phyloP scores from a whole-genome alignment of 2,797 vertebrate species.

The Enteromius unitaeniatus region DNA sequence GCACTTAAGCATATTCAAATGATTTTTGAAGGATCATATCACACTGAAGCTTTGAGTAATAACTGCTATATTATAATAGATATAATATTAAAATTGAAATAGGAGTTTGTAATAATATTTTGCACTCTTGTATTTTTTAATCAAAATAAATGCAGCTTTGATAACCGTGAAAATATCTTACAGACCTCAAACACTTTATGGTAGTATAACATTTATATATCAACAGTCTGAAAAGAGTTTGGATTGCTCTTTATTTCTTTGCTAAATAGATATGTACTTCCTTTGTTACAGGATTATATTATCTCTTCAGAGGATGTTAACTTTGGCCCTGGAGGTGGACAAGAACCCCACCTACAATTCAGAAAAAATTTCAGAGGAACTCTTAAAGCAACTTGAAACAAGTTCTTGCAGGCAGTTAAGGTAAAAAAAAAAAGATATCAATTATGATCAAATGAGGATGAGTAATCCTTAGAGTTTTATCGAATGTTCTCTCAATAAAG shows the following conservation, averaged over 20 bases:
- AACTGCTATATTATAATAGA: no score
- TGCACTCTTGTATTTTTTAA: not conserved
- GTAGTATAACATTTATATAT: not conserved
- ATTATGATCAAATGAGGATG: no score
- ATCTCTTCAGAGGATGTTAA: conserved; percentile 90
- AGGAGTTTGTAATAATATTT: not conserved
- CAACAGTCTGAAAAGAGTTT: not conserved
- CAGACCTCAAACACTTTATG: not conserved
- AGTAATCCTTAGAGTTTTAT: not conserved
- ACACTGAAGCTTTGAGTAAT: no score
- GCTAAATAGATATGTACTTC: not conserved
- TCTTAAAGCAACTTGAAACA: conserved; percentile 82
- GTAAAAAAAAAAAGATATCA: conserved; percentile 66
- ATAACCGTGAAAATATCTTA: not conserved
- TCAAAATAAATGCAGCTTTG: not conserved
- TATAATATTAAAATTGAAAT: no score
- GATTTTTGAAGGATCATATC: not conserved
- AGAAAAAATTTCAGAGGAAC: conserved; percentile 85
- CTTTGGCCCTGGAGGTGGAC: conserved; percentile 91
- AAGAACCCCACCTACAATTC: conserved; percentile 84
- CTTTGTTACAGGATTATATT: conserved; percentile 75
- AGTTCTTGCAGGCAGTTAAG: conserved; percentile 79
- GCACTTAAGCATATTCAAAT: not conserved
- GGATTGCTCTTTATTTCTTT: not conserved
- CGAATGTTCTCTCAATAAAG: not conserved